Evolutionary conservation across 2,888 invertebrate species (phyloP), one percentile per base, ranked within the genome.

Genomic region (Lepidocyrtoides sp.): DNA sequence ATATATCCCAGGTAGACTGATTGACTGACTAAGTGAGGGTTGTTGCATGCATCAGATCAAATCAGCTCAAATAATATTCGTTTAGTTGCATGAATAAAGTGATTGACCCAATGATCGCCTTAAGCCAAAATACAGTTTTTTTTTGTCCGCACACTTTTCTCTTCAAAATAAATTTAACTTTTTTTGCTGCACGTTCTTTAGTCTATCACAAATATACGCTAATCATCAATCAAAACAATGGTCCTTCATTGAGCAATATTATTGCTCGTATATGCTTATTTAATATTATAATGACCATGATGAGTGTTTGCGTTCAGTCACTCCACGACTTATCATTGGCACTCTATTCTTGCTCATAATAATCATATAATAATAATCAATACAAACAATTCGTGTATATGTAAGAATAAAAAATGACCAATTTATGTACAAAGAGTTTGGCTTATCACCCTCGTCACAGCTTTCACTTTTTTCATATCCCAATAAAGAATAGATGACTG

Each of bases 61-160:
- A 17, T 81, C 17, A 14, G 10, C 12, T 48, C 29, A 29, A 51
- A 51, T 29, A 29, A 23, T 7, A 51, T 36, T 14, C 29, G 26
- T 54, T 12, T 51, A 32, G n/a, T 29, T 1, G 29, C 32, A n/a
- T 48, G 10, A 2, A 75, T 44, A 41, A 48, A 84, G 84, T 69
- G 69, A 84, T 69, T 69, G 84, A 84, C 84, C 84, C 69, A 72
- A 32, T 63, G 69, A 51, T 84, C 66, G 84, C 84, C 84, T 51
- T 72, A 84, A 72, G 84, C 83, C 32, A 84, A 72, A 41, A 66
- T 57, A 20, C 26, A 32, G n/a, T 48, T 48, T 23, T 36, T 48
- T 75, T 44, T 44, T 48, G 14, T 26, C 41, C 20, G 41, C 69
- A 69, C 69, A 69, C 69, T 69, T 69, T 69, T 69, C 69, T 17